Evolutionary conservation across 2,113 vertebrate species (phyloP).

Genomic region (Vicugna pacos): DNA sequence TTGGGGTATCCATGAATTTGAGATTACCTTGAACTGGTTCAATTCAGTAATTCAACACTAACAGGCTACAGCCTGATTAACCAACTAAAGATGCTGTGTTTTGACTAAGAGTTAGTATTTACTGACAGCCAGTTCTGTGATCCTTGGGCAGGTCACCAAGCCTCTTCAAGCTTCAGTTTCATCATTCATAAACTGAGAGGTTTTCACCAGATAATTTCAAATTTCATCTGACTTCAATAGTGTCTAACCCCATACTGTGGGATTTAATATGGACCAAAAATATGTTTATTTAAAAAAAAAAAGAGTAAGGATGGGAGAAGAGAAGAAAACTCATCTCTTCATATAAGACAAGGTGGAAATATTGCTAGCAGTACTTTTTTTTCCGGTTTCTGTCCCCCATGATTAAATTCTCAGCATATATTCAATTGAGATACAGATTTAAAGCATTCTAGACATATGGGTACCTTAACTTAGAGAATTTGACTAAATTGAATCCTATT

Average conservation of each 20-base stretch:
- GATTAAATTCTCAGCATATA: constrained; percentile 43
- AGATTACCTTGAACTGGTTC: neutral
- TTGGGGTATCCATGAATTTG: neutral
- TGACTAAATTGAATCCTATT: constrained; percentile 39
- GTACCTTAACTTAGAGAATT: constrained; percentile 12
- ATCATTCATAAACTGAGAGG: constrained; percentile 36
- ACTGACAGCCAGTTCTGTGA: neutral
- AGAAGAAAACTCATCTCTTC: constrained; percentile 10
- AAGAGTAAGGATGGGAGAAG: neutral
- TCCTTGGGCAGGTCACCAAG: neutral
- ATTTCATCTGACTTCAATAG: neutral
- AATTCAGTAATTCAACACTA: neutral
- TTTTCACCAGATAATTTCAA: constrained; percentile 26
- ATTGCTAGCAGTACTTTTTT: neutral
- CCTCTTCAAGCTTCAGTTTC: neutral
- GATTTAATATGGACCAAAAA: constrained; percentile 5
- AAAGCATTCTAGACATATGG: neutral
- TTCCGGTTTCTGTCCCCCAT: neutral
- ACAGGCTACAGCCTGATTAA: neutral
- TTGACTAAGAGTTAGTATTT: neutral
- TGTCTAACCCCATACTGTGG: neutral
- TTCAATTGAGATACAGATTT: constrained; percentile 16
- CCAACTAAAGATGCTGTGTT: neutral
- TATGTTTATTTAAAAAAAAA: neutral
- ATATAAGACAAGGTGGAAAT: neutral